Evolutionary conservation across 2,113 vertebrate species (phyloP).

Genomic region (Piaya cayana): DNA sequence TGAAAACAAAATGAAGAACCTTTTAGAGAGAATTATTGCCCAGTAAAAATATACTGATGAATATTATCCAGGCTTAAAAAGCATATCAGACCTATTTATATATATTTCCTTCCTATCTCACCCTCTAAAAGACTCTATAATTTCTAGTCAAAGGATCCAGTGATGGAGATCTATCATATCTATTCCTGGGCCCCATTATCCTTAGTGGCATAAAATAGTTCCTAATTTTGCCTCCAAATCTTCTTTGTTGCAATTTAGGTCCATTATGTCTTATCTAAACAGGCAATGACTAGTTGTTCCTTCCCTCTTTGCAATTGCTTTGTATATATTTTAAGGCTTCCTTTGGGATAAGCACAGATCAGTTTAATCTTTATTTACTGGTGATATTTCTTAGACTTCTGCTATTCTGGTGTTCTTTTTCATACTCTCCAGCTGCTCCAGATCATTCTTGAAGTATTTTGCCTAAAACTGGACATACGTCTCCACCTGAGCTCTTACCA

Average conservation of each 20-base stretch:
- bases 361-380: background rate
- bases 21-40: background rate
- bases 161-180: background rate
- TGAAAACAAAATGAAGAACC: background rate
- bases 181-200: background rate
- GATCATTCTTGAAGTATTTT: background rate
- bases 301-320: background rate
- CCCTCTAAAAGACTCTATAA: background rate
- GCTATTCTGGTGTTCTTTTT: background rate
- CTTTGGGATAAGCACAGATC: background rate
- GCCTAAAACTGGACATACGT: background rate
- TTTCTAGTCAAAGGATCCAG: background rate
- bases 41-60: background rate
- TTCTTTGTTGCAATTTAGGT: background rate
- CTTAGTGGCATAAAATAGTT: background rate
- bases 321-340: background rate
- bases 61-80: background rate
- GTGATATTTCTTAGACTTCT: background rate
- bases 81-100: background rate
- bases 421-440: background rate
- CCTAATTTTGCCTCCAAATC: background rate
- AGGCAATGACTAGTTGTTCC: background rate
- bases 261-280: background rate
- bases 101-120: background rate
- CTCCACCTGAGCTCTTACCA: background rate